These are phyloP conservation scores for Mesorhabditis belari DNA, from an alignment of 2,888 invertebrate genomes.

Conservation along the genomic window DNA sequence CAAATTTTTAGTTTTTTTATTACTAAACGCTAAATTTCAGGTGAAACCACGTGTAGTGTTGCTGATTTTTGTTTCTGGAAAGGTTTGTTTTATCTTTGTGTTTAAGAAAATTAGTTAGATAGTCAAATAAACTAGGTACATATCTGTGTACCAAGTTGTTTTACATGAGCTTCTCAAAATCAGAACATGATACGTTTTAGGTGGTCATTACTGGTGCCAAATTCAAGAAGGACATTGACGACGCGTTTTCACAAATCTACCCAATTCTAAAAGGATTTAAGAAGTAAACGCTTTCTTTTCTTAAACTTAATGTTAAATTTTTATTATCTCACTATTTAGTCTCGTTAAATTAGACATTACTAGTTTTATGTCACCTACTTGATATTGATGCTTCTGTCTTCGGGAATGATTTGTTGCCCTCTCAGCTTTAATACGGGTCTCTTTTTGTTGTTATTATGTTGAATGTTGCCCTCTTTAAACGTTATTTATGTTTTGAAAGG, in stretches of 20 bases:
- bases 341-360: background rate
- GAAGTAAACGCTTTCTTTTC: slow-evolving; percentile 60
- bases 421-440: background rate
- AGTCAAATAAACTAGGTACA: too few species aligned
- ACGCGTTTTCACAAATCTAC: slow-evolving; percentile 87
- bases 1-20: too few species aligned
- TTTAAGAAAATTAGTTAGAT: background rate
- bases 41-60: slow-evolving; percentile 88
- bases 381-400: background rate
- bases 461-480: too few species aligned
- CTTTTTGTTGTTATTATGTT: background rate
- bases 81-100: slow-evolving; percentile 61
- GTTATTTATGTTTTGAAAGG: too few species aligned
- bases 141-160: too few species aligned
- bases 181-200: too few species aligned
- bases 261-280: slow-evolving; percentile 87
- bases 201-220: slow-evolving; percentile 87
- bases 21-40: slow-evolving; percentile 56
- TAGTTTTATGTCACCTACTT: background rate
- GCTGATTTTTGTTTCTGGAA: slow-evolving; percentile 96
- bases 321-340: background rate
- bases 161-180: too few species aligned
- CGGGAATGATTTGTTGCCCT: background rate
- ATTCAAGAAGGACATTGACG: slow-evolving; percentile 79
- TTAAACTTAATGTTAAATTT: background rate